phyloP scores from a whole-genome alignment of 2,888 invertebrate genomes.

The Drosophila nr. perissopoda region DNA sequence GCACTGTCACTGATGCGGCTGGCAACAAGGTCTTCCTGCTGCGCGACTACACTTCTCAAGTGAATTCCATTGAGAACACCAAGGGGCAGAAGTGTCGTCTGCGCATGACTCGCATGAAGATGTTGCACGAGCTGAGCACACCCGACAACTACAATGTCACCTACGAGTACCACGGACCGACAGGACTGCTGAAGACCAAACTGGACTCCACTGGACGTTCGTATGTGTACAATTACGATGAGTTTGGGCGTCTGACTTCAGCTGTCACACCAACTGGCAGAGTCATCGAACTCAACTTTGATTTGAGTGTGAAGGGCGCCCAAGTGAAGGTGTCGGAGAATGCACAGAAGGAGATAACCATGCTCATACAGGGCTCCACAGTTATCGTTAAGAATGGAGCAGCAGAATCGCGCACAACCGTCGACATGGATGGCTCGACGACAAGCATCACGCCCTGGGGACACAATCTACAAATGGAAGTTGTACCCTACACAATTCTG shows the following conservation, averaged over 20 bases:
- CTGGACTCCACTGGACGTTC: slow-evolving; percentile 95
- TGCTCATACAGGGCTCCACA: slow-evolving; percentile 94
- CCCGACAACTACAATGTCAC: slow-evolving; percentile 97
- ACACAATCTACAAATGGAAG: slow-evolving; percentile 95
- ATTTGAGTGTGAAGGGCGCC: slow-evolving; percentile 95
- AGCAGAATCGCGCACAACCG: slow-evolving; percentile 92
- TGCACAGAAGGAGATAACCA: slow-evolving; percentile 92
- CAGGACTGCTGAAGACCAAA: slow-evolving; percentile 94
- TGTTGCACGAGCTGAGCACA: slow-evolving; percentile 95
- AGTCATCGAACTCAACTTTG: slow-evolving; percentile 94
- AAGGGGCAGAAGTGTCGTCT: slow-evolving; percentile 96
- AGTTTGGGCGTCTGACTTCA: slow-evolving; percentile 95
- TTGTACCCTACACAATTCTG: slow-evolving; percentile 94
- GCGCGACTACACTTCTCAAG: slow-evolving; percentile 93
- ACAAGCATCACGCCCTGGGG: slow-evolving; percentile 93
- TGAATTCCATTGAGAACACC: slow-evolving; percentile 97
- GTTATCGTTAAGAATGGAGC: slow-evolving; percentile 93
- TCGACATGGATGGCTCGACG: slow-evolving; percentile 93
- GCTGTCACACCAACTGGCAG: slow-evolving; percentile 98
- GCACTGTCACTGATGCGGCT: slow-evolving; percentile 96
- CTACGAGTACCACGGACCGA: slow-evolving; percentile 96
- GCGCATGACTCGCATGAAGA: slow-evolving; percentile 96
- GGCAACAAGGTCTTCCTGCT: slow-evolving; percentile 94
- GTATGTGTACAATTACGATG: slow-evolving; percentile 97
- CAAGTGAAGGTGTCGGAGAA: slow-evolving; percentile 94